Conservation (phyloP, 2,888 invertebrate genomes). For the Morpho achilles region DNA sequence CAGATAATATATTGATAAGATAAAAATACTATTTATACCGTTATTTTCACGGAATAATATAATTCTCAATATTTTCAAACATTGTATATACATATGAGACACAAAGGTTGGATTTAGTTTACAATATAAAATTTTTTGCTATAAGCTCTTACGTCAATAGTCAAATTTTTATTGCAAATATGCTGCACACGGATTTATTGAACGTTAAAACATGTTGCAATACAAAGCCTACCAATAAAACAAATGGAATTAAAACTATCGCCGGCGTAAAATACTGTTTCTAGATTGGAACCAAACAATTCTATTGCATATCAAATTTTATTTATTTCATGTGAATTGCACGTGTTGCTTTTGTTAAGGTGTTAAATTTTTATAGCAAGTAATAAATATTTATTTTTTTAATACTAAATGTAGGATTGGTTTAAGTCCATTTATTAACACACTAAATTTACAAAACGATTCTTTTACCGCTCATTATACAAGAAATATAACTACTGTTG, state of each 20-base stretch:
- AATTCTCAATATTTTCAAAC: too few species aligned
- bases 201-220: constrained; percentile 23
- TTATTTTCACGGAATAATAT: too few species aligned
- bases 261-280: constrained; percentile 18
- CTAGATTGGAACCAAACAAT: constrained; percentile 9
- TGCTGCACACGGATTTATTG: constrained; percentile 6
- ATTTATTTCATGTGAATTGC: background rate
- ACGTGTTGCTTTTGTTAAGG: too few species aligned
- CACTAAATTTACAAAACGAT: too few species aligned
- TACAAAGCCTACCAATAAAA: constrained; percentile 22
- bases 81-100: background rate
- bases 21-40: too few species aligned
- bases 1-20: too few species aligned
- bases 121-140: background rate
- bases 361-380: too few species aligned
- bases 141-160: constrained; percentile 1
- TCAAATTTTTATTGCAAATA: constrained; percentile 7
- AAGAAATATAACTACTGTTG: too few species aligned
- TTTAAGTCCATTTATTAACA: too few species aligned
- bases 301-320: constrained; percentile 1
- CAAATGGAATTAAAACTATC: constrained; percentile 22
- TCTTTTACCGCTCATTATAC: too few species aligned
- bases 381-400: too few species aligned
- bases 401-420: too few species aligned
- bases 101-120: background rate